Base-by-base conservation (phyloP, 2,113 vertebrate species). In the Onychostoma macrolepis region DNA sequence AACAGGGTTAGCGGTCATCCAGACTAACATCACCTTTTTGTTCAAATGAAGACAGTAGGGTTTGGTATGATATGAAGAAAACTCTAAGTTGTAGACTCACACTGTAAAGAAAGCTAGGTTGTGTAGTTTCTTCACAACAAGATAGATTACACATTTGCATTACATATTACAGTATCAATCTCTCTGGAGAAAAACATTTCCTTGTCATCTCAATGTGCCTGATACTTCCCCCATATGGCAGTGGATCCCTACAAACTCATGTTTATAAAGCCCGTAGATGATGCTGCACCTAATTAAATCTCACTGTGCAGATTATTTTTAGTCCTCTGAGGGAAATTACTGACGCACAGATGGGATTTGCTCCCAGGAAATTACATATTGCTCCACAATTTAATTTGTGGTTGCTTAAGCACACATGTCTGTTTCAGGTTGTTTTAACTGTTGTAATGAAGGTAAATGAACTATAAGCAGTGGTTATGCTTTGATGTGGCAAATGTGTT, bases 341-440 rank as follows among this genome's bases (percentile, higher is more conserved):
- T 15, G 41, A 53, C 21, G 28, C 26, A 83, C 43, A 56, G 85
- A 87, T 74, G 69, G 78, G 67, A 58, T 74, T 74, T 65, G 56
- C 24, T 45, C 48, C 53, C n/a, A 82, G 78, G 87, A 88, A 82
- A 83, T 88, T 80, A 80, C 65, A 81, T 80, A 80, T 85, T 82
- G 84, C 58, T 38, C 58, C 38, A 53, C 30, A 50, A 61, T 81
- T 61, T 28, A 76, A 80, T 81, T 56, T 88, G 81, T 67, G 26
- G 21, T 43, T 65, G 69, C 69, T 74, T 33, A 48, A 41, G 58
- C 36, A 65, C 28, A 83, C 63, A 72, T 33, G 65, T 28, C 65
- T 53, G 79, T 50, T 61, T 88, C 21, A 83, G 1, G 45, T 28
- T 21, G 41, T 41, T 74, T 45, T 5, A 26, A 28, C 19, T 6